Evolutionary conservation across 1,140 invertebrate genomes (phyloP), one percentile per base, ranked within the genome.

Genomic region (Drosophila bocqueti): DNA sequence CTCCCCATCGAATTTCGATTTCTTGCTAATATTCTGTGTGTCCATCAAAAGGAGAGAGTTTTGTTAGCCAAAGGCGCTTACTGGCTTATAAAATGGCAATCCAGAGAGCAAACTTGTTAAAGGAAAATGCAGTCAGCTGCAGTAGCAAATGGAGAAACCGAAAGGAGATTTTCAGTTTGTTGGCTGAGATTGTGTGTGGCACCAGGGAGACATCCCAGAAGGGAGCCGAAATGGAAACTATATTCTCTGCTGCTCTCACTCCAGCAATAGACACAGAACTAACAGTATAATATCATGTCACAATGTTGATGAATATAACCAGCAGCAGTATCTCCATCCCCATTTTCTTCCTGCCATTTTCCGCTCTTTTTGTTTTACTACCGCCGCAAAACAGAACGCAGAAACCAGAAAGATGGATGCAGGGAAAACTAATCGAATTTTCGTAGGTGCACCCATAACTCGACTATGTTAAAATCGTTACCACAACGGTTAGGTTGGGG

Each of bases 61-160:
- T 45, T 66, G 66, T 34, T 57, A 62, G 69, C 66, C 63, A 67
- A 82, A 77, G 64, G 79, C 79, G 67, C 67, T 82, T 82, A 82
- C 65, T 73, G 79, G 80, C 80, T 83, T 83, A 83, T 68, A 54
- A 74, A 74, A 74, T 61, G 40, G 52, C 54, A 69, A 71, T 71
- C 50, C 65, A 26, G 42, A 72, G 29, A 50, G 54, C 46, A 60
- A 55, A 49, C 64, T 57, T 49, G 42, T 62, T 63, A 75, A 55
- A 54, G 58, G 34, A 55, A 52, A 74, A 63, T 74, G 29, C 40
- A 58, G 34, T 8, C 42, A 59, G 21, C 36, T 40, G 34, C 54
- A 38, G 50, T 21, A 4, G 52, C 18, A 13, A 36, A 15, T 18
- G 29, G 29, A 15, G 29, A 18, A 26, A 42, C 16, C 26, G 34